Base-by-base conservation (phyloP, 2,888 invertebrate genomes). In the Drosophila quinaria region DNA sequence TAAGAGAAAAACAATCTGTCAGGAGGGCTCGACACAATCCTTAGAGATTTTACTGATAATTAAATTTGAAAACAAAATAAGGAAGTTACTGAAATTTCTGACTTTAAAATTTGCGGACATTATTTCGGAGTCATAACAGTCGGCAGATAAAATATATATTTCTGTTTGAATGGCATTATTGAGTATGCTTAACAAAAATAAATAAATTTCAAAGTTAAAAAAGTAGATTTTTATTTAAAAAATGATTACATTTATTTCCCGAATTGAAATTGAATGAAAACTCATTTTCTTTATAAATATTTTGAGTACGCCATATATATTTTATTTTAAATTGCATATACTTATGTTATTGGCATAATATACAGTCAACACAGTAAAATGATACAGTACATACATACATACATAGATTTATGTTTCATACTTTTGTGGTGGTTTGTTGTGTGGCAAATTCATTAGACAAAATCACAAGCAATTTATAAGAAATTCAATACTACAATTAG, bases 401-500 rank as follows among this genome's bases (percentile, higher is more conserved):
- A 47, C 33, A 42, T 15, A 15, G 5, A 39, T 37, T 37, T 19
- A 42, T 25, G 17, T 33, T n/a, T 9, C 31, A 17, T 52, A 58
- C 3, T 42, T 54, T 33, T 46, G 52, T 41, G 41, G 39, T 54
- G 25, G 41, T 15, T 37, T 63, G 4, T 46, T 62, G 25, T 52
- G 61, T 61, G 35, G 22, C 61, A 13, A 15, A 39, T 46, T 59
- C 22, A 42, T 56, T 51, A 59, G 58, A 61, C 55, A 80, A 56
- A 83, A 80, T 84, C 78, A 84, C 78, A 84, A 73, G 78, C 67
- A 70, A 80, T 62, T 71, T 58, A 55, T 58, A 59, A 11, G 74
- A 73, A 88, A 79, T 70, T 66, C 69, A 86, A 90, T 88, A 90
- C 83, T 73, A 70, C 33, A 69, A 65, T 89, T 68, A 81, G 62